These are phyloP conservation scores for Mycalesis mineus DNA, from an alignment of 2,888 invertebrate genomes.

Conservation along the genomic window DNA sequence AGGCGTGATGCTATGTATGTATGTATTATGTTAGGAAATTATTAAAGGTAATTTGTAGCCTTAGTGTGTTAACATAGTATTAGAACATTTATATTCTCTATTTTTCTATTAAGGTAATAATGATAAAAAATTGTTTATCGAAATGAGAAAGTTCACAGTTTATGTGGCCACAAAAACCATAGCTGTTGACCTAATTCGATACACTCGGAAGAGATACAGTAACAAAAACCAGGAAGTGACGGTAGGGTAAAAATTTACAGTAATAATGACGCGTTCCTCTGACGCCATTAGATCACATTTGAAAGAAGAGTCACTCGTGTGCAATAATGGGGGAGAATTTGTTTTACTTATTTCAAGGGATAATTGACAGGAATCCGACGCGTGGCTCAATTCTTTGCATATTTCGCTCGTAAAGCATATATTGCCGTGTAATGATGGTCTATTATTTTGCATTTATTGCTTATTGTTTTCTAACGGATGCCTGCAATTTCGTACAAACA, in stretches of 20 bases:
- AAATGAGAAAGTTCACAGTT: conserved; percentile 32
- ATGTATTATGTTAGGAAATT: no score
- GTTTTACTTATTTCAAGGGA: conserved; percentile 19
- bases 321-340: conserved; percentile 29
- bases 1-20: no score
- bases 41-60: no score
- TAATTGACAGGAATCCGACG: conserved; percentile 10
- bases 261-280: conserved; percentile 11
- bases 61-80: no score
- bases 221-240: conserved; percentile 54
- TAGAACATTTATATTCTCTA: no score
- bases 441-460: no score
- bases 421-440: no score
- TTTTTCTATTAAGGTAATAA: no score
- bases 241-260: conserved; percentile 35
- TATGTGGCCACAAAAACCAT: conserved; percentile 37
- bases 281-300: conserved; percentile 2
- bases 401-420: not conserved
- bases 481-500: no score
- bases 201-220: conserved; percentile 44
- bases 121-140: not conserved
- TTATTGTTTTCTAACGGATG: no score
- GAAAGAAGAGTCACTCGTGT: conserved; percentile 29
- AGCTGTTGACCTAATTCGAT: conserved; percentile 57
- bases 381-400: conserved; percentile 1